Evolutionary conservation across 1,140 invertebrate genomes (phyloP).

Genomic region (Mycetomoellerius zeteki): DNA sequence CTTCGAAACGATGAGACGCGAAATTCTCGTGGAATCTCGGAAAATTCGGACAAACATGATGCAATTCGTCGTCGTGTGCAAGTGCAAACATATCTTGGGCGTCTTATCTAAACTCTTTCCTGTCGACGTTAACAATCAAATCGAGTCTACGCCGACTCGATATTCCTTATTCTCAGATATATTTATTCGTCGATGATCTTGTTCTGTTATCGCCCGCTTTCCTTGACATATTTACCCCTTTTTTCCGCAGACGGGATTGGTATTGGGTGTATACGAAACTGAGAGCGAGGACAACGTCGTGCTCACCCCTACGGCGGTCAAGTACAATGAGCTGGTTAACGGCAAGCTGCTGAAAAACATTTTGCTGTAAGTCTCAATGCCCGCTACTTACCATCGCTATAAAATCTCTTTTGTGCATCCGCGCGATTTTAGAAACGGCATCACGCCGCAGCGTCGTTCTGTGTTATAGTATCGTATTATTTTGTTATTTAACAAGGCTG

Average conservation of each 20-base stretch:
- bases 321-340: slow-evolving; percentile 85
- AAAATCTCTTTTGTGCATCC: slow-evolving; percentile 20
- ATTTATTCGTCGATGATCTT: background rate
- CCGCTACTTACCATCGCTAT: slow-evolving; percentile 6
- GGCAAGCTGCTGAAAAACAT: slow-evolving; percentile 87
- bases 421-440: slow-evolving; percentile 7
- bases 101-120: background rate
- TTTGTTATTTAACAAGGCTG: slow-evolving; percentile 40
- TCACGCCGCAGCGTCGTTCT: background rate
- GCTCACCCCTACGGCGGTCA: slow-evolving; percentile 87
- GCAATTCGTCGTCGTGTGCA: background rate
- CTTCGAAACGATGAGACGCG: background rate
- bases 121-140: background rate
- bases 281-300: slow-evolving; percentile 84
- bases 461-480: slow-evolving; percentile 4
- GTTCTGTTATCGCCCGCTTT: background rate
- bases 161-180: background rate
- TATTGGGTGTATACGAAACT: slow-evolving; percentile 88
- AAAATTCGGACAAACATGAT: background rate
- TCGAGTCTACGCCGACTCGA: background rate
- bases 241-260: slow-evolving; percentile 80
- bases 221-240: slow-evolving; percentile 6
- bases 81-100: background rate
- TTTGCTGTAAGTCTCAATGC: slow-evolving; percentile 86
- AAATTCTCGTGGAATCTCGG: slow-evolving; percentile 32